Evolutionary conservation across 2,113 vertebrate genomes (phyloP), one percentile per base, ranked within the genome.

Genomic region (Plotosus lineatus): DNA sequence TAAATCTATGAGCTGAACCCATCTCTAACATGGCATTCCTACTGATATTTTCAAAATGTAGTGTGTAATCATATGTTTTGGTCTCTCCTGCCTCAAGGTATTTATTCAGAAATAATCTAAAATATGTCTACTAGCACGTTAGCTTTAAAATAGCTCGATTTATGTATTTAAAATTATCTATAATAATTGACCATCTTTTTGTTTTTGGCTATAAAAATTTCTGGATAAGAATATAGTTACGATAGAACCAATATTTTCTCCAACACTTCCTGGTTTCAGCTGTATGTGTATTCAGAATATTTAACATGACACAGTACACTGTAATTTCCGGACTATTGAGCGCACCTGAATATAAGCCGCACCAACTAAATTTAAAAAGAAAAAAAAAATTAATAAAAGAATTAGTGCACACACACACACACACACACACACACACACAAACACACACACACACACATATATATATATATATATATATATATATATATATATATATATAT

Each of bases 41-140:
- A 17, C 50, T 63, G 66, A 58, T 71, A 61, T 65, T 79, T 48
- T 12, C 17, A 76, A 48, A 76, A 76, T 79, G 4, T 26, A 28
- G 55, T 75, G 21, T 58, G 68, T 50, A 21, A 50, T 44, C 63
- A 28, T 81, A 44, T 66, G 73, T 78, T 11, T 38, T 42, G 60
- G 31, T 28, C 10, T 78, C 44, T 21, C 14, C 10, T 51, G 68
- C 50, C 17, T 77, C 51, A 8, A 63, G 50, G 31, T 77, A 40
- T 78, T 66, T 78, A 19, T 28, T 56, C 28, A 5, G 28, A 72
- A 60, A n/a, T 80, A 31, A 33, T 17, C 65, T 56, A 50, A 40
- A 8, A 42, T 1, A n/a, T 72, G 7, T 2, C 23, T 28, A 56
- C 21, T 33, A 17, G 61, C 10, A 33, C 40, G 31, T 19, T 61